phyloP scores from a whole-genome alignment of 2,113 vertebrate genomes.

The Gallinago jamesoni region DNA sequence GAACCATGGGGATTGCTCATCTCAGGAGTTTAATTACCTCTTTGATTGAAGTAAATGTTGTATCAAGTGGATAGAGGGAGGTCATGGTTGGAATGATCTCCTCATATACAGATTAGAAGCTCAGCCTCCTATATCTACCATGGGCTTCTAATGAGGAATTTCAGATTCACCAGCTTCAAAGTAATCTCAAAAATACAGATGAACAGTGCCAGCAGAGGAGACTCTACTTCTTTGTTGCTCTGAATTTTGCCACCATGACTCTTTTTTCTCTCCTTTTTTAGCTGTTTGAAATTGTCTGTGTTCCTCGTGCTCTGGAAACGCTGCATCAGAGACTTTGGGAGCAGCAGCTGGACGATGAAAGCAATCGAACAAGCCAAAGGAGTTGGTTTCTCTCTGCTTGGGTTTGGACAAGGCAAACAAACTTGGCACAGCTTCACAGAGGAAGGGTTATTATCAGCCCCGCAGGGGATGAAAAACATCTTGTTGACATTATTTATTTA shows the following conservation, averaged over 20 bases:
- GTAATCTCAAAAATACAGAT: not conserved
- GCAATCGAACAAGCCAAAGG: not conserved
- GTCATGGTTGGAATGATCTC: conserved; percentile 15
- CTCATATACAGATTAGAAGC: not conserved
- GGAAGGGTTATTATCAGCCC: not conserved
- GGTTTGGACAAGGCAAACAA: not conserved
- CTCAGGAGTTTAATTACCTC: conserved; percentile 50
- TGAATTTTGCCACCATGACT: not conserved
- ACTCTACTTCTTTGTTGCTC: not conserved
- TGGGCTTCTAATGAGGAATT: conserved; percentile 26
- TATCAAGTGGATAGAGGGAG: conserved; percentile 2
- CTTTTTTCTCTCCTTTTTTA: not conserved
- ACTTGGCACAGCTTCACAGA: not conserved
- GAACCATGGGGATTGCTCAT: not conserved
- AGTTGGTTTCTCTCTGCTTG: not conserved
- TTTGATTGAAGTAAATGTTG: conserved; percentile 43
- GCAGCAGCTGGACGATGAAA: not conserved
- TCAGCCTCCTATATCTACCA: not conserved
- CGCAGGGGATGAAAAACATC: not conserved
- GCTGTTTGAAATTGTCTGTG: not conserved
- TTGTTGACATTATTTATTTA: not conserved
- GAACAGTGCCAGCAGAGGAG: not conserved
- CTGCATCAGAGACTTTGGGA: not conserved
- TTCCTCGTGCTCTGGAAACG: not conserved
- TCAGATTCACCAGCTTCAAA: conserved; percentile 13